These are phyloP conservation scores for Lampropteryx suffumata DNA, from an alignment of 2,888 invertebrate species.

Conservation along the genomic window DNA sequence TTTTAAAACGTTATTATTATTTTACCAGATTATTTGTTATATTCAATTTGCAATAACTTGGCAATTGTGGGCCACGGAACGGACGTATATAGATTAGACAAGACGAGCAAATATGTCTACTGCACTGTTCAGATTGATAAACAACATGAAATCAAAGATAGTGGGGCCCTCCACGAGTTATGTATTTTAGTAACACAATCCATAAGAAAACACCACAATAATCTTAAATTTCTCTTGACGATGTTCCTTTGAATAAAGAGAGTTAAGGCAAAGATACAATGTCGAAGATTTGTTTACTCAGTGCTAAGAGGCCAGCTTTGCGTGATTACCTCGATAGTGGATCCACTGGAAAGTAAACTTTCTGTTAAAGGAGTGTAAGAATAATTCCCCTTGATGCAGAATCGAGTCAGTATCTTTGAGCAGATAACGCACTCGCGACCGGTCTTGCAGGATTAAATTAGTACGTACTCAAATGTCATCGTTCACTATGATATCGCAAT, in stretches of 20 bases:
- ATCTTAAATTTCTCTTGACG: conserved; percentile 81
- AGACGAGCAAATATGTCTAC: conserved; percentile 68
- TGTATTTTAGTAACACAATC: conserved; percentile 78
- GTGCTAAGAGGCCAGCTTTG: conserved; percentile 66
- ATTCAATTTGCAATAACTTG: conserved; percentile 15
- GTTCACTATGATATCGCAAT: conserved; percentile 78
- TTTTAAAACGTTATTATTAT: no score
- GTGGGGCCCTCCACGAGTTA: conserved; percentile 66
- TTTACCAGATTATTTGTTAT: background rate
- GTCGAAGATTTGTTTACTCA: conserved; percentile 79
- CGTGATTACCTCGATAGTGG: conserved; percentile 60
- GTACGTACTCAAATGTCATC: conserved; percentile 75
- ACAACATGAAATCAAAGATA: conserved; percentile 74
- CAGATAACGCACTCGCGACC: conserved; percentile 59
- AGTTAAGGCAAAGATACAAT: conserved; percentile 79
- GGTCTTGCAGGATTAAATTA: conserved; percentile 68
- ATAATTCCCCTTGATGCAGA: conserved; percentile 47
- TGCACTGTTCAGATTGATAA: conserved; percentile 72
- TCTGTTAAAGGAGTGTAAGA: conserved; percentile 53
- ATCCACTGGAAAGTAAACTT: conserved; percentile 60
- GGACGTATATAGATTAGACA: conserved; percentile 57
- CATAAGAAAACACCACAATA: conserved; percentile 77
- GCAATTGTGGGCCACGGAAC: conserved; percentile 56
- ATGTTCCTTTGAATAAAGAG: conserved; percentile 80
- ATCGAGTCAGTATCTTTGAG: conserved; percentile 53